Conservation (phyloP, 2,113 vertebrate species). For the Pomatorhinus ruficollis region DNA sequence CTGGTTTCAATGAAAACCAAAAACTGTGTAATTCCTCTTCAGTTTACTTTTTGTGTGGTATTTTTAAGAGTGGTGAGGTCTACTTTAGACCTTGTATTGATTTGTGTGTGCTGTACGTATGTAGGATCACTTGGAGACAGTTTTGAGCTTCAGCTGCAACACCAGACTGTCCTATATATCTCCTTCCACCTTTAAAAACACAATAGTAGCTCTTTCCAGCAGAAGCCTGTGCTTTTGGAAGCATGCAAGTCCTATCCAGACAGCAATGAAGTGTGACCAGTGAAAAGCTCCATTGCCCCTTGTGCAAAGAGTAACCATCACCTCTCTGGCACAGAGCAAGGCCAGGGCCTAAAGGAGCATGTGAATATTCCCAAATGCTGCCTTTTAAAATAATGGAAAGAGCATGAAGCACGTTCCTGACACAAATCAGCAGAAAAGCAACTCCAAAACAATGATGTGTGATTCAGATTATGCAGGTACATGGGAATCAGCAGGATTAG, state of each 20-base stretch:
- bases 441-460: not conserved
- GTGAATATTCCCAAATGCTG: not conserved
- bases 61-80: not conserved
- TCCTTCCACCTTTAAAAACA: not conserved
- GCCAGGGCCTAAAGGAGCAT: not conserved
- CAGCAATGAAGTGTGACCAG: not conserved
- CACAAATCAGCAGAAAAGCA: not conserved
- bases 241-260: not conserved
- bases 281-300: not conserved
- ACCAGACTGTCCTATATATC: not conserved
- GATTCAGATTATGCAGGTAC: not conserved
- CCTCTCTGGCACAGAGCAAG: not conserved
- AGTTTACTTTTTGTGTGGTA: not conserved
- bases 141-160: not conserved
- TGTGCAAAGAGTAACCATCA: not conserved
- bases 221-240: not conserved
- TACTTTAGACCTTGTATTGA: not conserved
- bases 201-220: not conserved
- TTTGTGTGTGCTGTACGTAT: not conserved
- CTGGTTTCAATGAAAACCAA: not conserved
- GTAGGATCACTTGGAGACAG: not conserved
- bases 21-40: not conserved
- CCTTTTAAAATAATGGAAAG: not conserved
- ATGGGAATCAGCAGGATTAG: not conserved
- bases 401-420: not conserved